phyloP scores from a whole-genome alignment of 2,797 vertebrate genomes.

The Dipus sagitta region DNA sequence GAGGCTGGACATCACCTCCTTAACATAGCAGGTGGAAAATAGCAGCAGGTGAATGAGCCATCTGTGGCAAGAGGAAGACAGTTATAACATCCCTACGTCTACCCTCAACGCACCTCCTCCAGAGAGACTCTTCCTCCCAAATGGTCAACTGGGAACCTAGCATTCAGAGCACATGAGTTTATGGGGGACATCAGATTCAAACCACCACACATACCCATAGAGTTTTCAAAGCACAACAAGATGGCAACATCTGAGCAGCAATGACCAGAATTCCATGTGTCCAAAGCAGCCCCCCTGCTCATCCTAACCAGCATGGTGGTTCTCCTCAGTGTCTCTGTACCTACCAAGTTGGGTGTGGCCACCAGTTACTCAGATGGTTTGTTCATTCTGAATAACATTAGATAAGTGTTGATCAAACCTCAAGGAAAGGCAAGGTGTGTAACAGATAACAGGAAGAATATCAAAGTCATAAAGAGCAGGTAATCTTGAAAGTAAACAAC shows the following conservation, averaged over 20 bases:
- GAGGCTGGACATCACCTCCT: too few relatives aligned
- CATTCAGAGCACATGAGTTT: too few relatives aligned
- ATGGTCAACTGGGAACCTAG: too few relatives aligned
- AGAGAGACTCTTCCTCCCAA: too few relatives aligned
- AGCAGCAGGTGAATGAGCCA: too few relatives aligned
- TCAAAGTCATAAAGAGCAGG: not conserved
- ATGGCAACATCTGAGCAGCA: not conserved
- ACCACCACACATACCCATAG: not conserved
- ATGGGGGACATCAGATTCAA: too few relatives aligned
- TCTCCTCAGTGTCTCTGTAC: not conserved
- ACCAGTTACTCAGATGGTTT: not conserved
- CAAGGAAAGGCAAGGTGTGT: not conserved
- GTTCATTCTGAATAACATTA: conserved; percentile 29
- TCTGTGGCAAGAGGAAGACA: too few relatives aligned
- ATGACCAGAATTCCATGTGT: not conserved
- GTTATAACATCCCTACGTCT: too few relatives aligned
- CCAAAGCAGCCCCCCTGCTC: not conserved
- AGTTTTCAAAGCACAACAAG: not conserved
- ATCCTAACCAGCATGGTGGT: not conserved
- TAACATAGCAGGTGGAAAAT: too few relatives aligned
- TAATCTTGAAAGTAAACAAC: not conserved
- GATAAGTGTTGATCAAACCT: not conserved
- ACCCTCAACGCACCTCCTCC: too few relatives aligned
- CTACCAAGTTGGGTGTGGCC: not conserved
- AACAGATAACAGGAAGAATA: not conserved